Evolutionary conservation across 2,113 vertebrate species (phyloP).

Genomic region (Climacteris rufus): DNA sequence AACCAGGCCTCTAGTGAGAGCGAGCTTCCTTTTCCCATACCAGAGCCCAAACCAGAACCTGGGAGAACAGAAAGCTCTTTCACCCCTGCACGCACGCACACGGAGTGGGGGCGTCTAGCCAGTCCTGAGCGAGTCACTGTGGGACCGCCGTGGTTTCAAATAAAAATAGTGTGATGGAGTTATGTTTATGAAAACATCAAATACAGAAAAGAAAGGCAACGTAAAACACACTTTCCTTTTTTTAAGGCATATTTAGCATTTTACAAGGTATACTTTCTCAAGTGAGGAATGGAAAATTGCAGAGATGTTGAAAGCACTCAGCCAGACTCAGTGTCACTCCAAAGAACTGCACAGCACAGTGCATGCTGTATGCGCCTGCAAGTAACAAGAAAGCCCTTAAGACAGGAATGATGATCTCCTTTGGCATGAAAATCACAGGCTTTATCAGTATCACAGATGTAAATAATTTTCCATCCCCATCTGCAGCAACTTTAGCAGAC

Average conservation of each 20-base stretch:
- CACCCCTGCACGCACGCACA: background rate
- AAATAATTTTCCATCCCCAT: background rate
- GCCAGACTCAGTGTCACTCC: background rate
- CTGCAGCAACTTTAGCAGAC: background rate
- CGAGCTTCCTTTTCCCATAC: background rate
- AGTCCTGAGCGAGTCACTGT: background rate
- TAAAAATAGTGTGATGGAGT: conserved; percentile 14
- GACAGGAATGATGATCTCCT: background rate
- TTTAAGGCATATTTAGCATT: conserved; percentile 15
- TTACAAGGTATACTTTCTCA: conserved; percentile 25
- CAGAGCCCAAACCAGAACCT: background rate
- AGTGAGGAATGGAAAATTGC: conserved; percentile 23
- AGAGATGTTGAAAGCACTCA: background rate
- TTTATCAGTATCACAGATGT: background rate
- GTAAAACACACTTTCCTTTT: conserved; percentile 29
- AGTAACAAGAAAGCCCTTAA: background rate
- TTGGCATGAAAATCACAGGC: background rate
- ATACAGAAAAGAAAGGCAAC: conserved; percentile 33
- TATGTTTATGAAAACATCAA: conserved; percentile 53
- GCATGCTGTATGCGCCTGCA: background rate
- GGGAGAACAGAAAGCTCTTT: conserved; percentile 55
- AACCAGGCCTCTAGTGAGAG: background rate
- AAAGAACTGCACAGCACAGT: background rate
- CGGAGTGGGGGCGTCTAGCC: background rate
- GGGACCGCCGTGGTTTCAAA: conserved; percentile 22